Evolutionary conservation across 2,888 invertebrate species (phyloP).

Genomic region (Apocheima hispidaria): DNA sequence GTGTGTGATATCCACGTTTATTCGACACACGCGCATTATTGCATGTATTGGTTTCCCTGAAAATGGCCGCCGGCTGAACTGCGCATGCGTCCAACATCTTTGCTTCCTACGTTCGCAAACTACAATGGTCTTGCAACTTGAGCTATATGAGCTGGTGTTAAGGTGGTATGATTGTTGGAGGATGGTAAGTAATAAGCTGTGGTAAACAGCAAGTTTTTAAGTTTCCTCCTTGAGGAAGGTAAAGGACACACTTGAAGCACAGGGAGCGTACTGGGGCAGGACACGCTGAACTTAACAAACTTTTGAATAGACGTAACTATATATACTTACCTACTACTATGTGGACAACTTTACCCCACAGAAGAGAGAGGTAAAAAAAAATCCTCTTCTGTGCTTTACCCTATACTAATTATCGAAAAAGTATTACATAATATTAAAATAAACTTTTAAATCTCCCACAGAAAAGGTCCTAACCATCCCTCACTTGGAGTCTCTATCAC

Average conservation of each 20-base stretch:
- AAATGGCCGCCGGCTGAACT: slow-evolving; percentile 73
- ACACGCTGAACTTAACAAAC: slow-evolving; percentile 9
- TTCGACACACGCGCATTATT: slow-evolving; percentile 38
- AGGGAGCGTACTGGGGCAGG: slow-evolving; percentile 11
- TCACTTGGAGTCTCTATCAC: too few species aligned
- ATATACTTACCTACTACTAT: not conserved
- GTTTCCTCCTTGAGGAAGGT: slow-evolving; percentile 78
- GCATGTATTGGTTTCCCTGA: slow-evolving; percentile 69
- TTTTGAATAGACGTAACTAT: not conserved
- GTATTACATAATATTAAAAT: too few species aligned
- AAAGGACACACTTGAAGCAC: slow-evolving; percentile 69
- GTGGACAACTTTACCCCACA: not conserved
- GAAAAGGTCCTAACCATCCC: too few species aligned
- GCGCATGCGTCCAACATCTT: slow-evolving; percentile 68
- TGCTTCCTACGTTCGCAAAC: slow-evolving; percentile 3
- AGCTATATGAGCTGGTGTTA: slow-evolving; percentile 9
- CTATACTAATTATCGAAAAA: too few species aligned
- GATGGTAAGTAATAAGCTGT: slow-evolving; percentile 27
- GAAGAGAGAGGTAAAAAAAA: too few species aligned
- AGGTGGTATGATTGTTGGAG: slow-evolving; percentile 1
- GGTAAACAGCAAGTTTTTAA: slow-evolving; percentile 73
- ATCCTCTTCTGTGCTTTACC: too few species aligned
- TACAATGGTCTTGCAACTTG: slow-evolving; percentile 22
- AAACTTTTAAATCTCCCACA: too few species aligned
- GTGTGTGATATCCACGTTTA: slow-evolving; percentile 27